Evolutionary conservation across 1,140 invertebrate species (phyloP).

Genomic region (Palaemon carinicauda): DNA sequence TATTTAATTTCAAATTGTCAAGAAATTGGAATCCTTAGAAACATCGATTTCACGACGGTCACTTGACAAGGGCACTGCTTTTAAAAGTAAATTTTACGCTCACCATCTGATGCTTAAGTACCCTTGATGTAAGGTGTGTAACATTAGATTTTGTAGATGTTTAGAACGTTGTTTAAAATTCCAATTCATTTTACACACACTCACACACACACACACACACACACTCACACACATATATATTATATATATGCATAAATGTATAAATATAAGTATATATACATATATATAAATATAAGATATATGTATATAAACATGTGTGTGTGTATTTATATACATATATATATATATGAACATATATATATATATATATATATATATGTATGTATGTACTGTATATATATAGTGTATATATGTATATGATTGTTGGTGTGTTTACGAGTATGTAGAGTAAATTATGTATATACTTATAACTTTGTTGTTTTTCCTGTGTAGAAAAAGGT

Average conservation of each 20-base stretch:
- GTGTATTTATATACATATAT: not conserved
- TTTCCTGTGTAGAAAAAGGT: no score
- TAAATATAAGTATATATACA: not conserved
- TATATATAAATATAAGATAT: not conserved
- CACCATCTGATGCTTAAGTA: no score
- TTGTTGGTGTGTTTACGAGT: not conserved
- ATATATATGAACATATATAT: slow-evolving; percentile 1
- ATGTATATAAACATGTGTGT: not conserved
- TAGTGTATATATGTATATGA: slow-evolving; percentile 20
- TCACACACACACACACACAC: not conserved
- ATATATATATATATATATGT: slow-evolving; percentile 17
- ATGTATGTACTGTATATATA: slow-evolving; percentile 24
- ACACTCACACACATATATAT: not conserved
- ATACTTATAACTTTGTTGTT: not conserved
- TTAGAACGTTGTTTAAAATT: no score
- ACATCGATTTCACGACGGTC: no score
- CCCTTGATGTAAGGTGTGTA: no score
- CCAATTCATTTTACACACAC: not conserved
- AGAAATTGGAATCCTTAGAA: no score
- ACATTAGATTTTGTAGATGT: not conserved
- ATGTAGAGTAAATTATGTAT: not conserved
- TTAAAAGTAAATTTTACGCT: no score
- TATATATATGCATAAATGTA: not conserved
- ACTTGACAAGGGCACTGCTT: no score
- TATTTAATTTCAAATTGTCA: no score